Conservation (phyloP, 2,797 vertebrate genomes). For the Danio jaintianensis region DNA sequence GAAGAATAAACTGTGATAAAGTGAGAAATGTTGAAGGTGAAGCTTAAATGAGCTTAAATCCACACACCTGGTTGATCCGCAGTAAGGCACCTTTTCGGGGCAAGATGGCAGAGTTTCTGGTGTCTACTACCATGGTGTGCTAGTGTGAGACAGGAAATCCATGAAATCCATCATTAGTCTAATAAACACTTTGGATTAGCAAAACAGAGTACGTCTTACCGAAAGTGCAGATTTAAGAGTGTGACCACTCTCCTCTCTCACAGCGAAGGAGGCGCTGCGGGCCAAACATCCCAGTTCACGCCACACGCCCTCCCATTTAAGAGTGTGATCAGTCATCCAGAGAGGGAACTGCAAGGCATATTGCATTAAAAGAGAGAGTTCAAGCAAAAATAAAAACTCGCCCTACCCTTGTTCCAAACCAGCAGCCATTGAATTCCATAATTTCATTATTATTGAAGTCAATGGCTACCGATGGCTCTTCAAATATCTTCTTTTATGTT, state of each 20-base stretch:
- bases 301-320: conserved; percentile 99
- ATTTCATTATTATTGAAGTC: too few species aligned
- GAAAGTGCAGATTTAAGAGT: conserved; percentile 93
- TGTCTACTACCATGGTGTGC: conserved; percentile 93
- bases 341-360: conserved; percentile 84
- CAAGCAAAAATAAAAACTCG: background rate
- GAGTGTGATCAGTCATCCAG: conserved; percentile 86
- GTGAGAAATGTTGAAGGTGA: background rate
- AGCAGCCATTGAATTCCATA: background rate
- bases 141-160: conserved; percentile 63
- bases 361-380: background rate
- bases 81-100: conserved; percentile 90
- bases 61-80: conserved; percentile 91
- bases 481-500: too few species aligned
- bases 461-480: too few species aligned
- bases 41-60: too few species aligned
- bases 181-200: background rate
- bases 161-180: conserved; percentile 24
- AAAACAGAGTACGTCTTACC: conserved; percentile 71
- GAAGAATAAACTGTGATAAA: too few species aligned
- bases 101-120: conserved; percentile 91
- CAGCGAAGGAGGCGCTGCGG: conserved; percentile 93
- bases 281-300: conserved; percentile 93
- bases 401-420: background rate
- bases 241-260: conserved; percentile 95